These are phyloP conservation scores for Atlantisia rogersi DNA, from an alignment of 2,113 vertebrate genomes.

Conservation along the genomic window DNA sequence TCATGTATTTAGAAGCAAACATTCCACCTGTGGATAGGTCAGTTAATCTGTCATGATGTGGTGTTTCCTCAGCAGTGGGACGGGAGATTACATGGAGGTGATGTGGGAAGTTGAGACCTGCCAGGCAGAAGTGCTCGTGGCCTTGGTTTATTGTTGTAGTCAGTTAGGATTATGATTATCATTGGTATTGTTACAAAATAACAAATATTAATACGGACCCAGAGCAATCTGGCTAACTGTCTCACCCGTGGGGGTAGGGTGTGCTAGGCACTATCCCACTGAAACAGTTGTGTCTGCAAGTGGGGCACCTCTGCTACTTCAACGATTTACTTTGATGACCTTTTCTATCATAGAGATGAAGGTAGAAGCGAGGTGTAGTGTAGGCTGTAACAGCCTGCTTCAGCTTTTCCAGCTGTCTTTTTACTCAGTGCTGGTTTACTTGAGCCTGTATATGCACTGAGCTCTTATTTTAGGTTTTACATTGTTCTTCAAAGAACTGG, in stretches of 20 bases:
- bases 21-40: neutral
- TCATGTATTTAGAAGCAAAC: neutral
- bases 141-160: neutral
- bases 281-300: neutral
- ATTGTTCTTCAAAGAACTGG: conserved; percentile 35
- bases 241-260: neutral
- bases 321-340: neutral
- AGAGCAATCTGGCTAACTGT: neutral
- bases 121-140: neutral
- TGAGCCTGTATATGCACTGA: neutral
- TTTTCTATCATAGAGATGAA: neutral
- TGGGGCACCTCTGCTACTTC: neutral
- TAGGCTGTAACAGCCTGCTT: neutral
- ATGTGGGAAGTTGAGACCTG: neutral
- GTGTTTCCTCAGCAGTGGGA: neutral
- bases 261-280: neutral
- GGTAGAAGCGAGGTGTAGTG: neutral
- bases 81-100: neutral
- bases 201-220: neutral
- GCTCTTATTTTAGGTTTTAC: conserved; percentile 1
- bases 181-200: neutral
- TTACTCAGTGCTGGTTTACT: neutral
- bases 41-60: neutral
- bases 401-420: neutral
- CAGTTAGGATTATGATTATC: neutral